Conservation (phyloP, 2,113 vertebrate species). For the Zonotrichia leucophrys region DNA sequence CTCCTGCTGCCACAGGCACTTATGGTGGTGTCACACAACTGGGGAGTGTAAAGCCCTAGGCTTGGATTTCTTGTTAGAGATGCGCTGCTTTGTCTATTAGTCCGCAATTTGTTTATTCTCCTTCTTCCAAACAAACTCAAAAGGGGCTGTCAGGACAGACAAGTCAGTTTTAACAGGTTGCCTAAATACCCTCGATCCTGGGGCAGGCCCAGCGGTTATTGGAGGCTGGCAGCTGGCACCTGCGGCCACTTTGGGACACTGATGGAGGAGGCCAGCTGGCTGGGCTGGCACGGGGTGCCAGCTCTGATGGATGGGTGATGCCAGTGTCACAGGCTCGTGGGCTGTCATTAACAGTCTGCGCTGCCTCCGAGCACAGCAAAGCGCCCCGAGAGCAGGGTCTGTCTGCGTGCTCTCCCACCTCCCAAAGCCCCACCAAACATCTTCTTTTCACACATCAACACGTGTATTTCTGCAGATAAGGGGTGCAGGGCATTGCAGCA, state of each 20-base stretch:
- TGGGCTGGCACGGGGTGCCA: conserved; percentile 74
- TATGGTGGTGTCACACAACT: fast-evolving
- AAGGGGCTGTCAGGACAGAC: conserved; percentile 42
- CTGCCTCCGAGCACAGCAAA: not conserved
- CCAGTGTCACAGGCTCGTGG: conserved; percentile 50
- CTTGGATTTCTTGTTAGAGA: not conserved
- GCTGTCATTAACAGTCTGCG: conserved; percentile 34
- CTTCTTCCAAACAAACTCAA: conserved; percentile 30
- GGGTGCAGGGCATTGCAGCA: not conserved
- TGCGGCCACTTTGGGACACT: conserved; percentile 71
- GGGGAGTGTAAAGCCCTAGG: not conserved
- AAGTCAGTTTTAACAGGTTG: conserved; percentile 26
- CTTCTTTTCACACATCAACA: not conserved
- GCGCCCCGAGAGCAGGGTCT: not conserved
- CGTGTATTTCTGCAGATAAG: fast-evolving
- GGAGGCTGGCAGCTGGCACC: conserved; percentile 75
- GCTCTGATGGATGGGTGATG: conserved; percentile 75
- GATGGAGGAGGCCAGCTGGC: conserved; percentile 85
- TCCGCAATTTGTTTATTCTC: conserved; percentile 65
- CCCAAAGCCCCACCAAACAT: not conserved
- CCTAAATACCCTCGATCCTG: conserved; percentile 14
- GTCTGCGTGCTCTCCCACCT: not conserved
- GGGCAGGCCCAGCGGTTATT: conserved; percentile 69
- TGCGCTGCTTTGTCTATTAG: conserved; percentile 32
- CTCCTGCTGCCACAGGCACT: not conserved